Conservation (phyloP, 2,888 invertebrate species). For the Eubasilissa splendida region DNA sequence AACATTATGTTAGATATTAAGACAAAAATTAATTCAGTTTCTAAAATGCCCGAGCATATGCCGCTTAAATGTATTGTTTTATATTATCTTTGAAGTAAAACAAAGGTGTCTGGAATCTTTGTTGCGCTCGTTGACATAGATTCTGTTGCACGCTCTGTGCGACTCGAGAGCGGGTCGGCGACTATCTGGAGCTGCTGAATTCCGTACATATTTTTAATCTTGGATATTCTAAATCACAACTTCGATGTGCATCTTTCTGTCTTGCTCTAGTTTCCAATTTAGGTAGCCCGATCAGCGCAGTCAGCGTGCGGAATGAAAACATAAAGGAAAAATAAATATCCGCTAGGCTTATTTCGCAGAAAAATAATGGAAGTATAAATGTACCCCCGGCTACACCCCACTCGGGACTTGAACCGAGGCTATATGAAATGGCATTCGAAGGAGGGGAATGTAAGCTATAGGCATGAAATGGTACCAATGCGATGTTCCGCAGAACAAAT, state of each 20-base stretch:
- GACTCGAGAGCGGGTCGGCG: too few species aligned
- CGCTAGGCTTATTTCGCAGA: constrained; percentile 23
- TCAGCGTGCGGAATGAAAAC: constrained; percentile 23
- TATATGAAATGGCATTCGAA: constrained; percentile 22
- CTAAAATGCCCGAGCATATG: too few species aligned
- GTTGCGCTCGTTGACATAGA: too few species aligned
- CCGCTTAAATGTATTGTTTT: too few species aligned
- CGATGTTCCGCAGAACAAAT: constrained; percentile 40
- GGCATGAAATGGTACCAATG: background rate
- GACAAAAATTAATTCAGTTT: too few species aligned
- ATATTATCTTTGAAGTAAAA: too few species aligned
- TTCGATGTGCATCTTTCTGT: background rate
- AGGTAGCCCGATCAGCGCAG: constrained; percentile 13
- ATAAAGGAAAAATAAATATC: constrained; percentile 19
- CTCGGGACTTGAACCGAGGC: constrained; percentile 21
- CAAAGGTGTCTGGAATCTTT: too few species aligned
- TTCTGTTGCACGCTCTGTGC: too few species aligned
- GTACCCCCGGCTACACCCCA: constrained; percentile 5
- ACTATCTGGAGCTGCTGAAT: too few species aligned
- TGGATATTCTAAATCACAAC: too few species aligned
- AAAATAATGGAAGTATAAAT: constrained; percentile 34
- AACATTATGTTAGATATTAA: too few species aligned
- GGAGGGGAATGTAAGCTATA: background rate
- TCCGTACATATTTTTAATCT: too few species aligned
- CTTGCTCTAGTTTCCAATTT: constrained; percentile 19